These are phyloP conservation scores for Branchinecta lynchi DNA, from an alignment of 1,140 invertebrate species.

Conservation along the genomic window DNA sequence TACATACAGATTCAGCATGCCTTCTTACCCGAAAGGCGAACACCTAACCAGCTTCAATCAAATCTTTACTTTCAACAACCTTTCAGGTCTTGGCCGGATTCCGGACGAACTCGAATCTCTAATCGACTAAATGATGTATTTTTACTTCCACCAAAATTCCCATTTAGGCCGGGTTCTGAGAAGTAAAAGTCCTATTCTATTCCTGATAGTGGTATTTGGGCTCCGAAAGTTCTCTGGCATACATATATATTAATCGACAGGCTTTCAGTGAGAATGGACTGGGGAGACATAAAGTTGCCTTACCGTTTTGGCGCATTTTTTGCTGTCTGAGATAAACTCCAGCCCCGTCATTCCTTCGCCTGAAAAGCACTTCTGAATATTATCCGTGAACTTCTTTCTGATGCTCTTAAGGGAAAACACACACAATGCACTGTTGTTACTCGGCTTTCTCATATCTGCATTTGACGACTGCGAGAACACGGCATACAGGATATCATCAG, in stretches of 20 bases:
- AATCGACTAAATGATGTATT: too few relatives aligned
- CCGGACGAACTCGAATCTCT: too few relatives aligned
- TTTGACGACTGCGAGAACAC: conserved; percentile 75
- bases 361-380: conserved; percentile 89
- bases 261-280: background rate
- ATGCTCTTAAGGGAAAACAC: conserved; percentile 87
- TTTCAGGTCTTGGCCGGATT: too few relatives aligned
- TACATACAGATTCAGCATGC: too few relatives aligned
- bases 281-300: conserved; percentile 31
- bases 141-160: too few relatives aligned
- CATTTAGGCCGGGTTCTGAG: too few relatives aligned
- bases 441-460: conserved; percentile 36
- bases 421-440: conserved; percentile 62
- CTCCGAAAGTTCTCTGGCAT: too few relatives aligned
- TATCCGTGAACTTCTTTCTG: conserved; percentile 86
- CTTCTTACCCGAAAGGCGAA: too few relatives aligned
- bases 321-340: conserved; percentile 76
- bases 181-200: too few relatives aligned
- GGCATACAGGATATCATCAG: conserved; percentile 86
- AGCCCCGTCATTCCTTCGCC: conserved; percentile 71
- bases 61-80: too few relatives aligned
- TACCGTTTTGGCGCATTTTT: conserved; percentile 65
- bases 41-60: too few relatives aligned
- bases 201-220: too few relatives aligned
- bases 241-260: background rate